Percentiles rank a stretch among this genome's conserved stretches.
Conservation (phyloP, 2,797 vertebrate species). For the Coregonus sp. region DNA sequence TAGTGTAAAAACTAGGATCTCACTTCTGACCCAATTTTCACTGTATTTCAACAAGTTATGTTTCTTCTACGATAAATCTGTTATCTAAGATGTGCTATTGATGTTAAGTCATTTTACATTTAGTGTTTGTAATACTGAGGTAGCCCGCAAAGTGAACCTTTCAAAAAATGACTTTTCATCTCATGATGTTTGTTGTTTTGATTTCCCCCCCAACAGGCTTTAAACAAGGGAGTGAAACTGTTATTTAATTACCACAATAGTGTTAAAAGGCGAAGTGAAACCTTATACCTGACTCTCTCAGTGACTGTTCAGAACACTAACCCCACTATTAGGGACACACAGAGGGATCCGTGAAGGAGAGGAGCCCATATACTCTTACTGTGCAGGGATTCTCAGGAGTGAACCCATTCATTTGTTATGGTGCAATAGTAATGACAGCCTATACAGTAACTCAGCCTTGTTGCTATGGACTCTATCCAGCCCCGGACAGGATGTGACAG, state of each 20-base stretch:
- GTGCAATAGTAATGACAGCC: conserved; percentile 71
- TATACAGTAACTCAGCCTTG: conserved; percentile 39
- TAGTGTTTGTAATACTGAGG: conserved; percentile 38
- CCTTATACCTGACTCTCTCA: conserved; percentile 13
- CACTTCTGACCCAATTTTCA: neutral
- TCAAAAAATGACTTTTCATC: conserved; percentile 50
- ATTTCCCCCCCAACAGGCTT: conserved; percentile 51
- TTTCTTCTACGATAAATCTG: conserved; percentile 24
- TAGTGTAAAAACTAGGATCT: conserved; percentile 80
- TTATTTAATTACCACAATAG: conserved; percentile 65
- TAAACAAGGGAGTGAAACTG: conserved; percentile 48
- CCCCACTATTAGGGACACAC: conserved; percentile 14
- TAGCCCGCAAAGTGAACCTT: conserved; percentile 40
- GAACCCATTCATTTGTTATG: conserved; percentile 46
- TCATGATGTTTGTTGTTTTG: conserved; percentile 42
- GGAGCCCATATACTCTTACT: conserved; percentile 24
- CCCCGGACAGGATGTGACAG: neutral
- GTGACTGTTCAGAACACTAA: conserved; percentile 20
- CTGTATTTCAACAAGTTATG: conserved; percentile 36
- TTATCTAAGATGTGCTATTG: conserved; percentile 24
- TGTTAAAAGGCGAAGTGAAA: conserved; percentile 35
- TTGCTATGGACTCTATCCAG: neutral
- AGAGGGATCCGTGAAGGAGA: conserved; percentile 4
- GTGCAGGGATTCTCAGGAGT: conserved; percentile 48
- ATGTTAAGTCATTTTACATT: conserved; percentile 26